phyloP scores from a whole-genome alignment of 2,888 invertebrate species.

The Tenthredo mesomela region DNA sequence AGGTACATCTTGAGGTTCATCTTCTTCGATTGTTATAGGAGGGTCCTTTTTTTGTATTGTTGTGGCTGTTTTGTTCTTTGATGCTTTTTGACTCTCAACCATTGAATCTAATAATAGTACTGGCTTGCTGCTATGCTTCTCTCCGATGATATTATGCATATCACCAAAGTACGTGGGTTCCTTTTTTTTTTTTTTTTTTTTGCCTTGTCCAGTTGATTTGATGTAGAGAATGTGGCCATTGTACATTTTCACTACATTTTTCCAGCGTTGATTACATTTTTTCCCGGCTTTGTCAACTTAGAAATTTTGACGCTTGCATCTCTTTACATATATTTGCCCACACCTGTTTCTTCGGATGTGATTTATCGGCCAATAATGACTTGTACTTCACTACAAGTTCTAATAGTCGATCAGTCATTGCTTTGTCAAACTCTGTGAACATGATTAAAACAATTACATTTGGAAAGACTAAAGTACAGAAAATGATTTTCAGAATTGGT shows the following conservation, averaged over 20 bases:
- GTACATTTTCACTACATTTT: constrained; percentile 15
- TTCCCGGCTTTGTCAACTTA: background rate
- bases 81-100: background rate
- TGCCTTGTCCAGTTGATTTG: constrained; percentile 6
- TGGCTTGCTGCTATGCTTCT: background rate
- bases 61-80: background rate
- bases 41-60: background rate
- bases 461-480: background rate
- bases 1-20: background rate
- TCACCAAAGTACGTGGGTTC: background rate
- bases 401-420: constrained; percentile 1
- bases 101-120: background rate
- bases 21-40: background rate
- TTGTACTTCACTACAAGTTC: background rate
- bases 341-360: background rate
- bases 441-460: background rate
- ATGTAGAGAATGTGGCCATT: background rate
- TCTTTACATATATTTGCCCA: background rate
- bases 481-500: background rate
- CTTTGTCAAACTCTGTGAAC: background rate
- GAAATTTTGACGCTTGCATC: background rate
- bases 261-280: background rate
- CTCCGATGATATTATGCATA: background rate
- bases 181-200: background rate
- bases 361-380: background rate